Base-by-base conservation (phyloP, 2,113 vertebrate species). In the Chionomys nivalis region DNA sequence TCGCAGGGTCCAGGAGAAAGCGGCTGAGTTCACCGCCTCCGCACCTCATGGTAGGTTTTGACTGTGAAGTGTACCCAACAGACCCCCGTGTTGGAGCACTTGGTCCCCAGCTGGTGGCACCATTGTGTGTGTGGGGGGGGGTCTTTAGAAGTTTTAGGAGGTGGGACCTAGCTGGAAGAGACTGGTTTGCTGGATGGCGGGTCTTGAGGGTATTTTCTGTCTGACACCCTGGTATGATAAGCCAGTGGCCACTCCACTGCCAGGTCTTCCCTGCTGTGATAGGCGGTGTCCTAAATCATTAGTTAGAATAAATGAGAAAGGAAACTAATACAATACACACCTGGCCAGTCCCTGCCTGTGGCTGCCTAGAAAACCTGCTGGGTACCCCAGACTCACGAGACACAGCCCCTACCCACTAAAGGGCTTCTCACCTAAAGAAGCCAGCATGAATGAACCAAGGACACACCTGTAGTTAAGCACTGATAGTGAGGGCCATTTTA, bases 91-190 rank as follows among this genome's bases (percentile, higher is more conserved):
- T 21, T 36, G 23, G 10, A 66, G 63, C 31, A 49, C 42, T 66
- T 33, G 28, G 63, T 66, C 31, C 42, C 39, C 17, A 36, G 42
- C 16, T 23, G 26, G 28, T 21, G 63, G 28, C 28, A 66, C 42
- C 19, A 13, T 31, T 1, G 58, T 1, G n/a, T n/a, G n/a, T n/a
- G n/a, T n/a, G n/a, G n/a, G 2, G 79, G 2, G 7, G 26, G 14
- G 8, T 31, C 82, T 85, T 61, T 85, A 61, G 42, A 65, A 66
- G 61, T 31, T 65, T 86, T 47, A 86, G 42, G 39, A 86, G 39
- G 28, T 66, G 28, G 28, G 28, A 5, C 9, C 63, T 47, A 11
- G 42, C 28, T 36, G 31, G 63, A 66, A 86, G 63, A 23, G 31
- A 36, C 63, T 68, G 5, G 14, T 83, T 83, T 47, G 42, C 39